Base-by-base conservation (phyloP, 2,888 invertebrate species). In the Nephrotoma guestfalica region DNA sequence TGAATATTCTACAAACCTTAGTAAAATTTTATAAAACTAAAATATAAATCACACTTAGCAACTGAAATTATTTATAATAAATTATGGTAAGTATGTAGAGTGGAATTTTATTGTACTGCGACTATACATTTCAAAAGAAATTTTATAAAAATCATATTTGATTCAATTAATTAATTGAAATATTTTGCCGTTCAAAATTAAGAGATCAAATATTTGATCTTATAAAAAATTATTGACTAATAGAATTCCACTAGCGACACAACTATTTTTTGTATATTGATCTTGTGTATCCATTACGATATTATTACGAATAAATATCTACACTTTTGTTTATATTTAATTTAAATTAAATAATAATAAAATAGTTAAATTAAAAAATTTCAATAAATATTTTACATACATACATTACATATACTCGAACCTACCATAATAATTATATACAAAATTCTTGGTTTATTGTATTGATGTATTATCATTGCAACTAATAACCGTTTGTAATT, bases 401-500 rank as follows among this genome's bases (percentile, higher is more conserved):
- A 71, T 71, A 71, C 71, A 51, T 51, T 6, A 11, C 51, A 15
- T 51, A 30, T 30, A 9, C 71, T 30, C 71, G 71, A 30, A 9
- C 71, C 71, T 71, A 9, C 71, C 71, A 71, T 11, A 71, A 71
- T 30, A 71, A 71, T 43, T 43, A 43, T 43, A 30, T 30, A 30
- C 43, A 43, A 9, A 30, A 71, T 30, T 5, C 41, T 41, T 47
- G 47, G 47, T 13, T 84, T 84, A 84, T 13, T 84, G 84, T 84
- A 84, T 84, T n/a, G 84, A 84, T 84, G 84, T 11, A 57, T 86
- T 86, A 86, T 86, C 43, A 86, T 57, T 51, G 41, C 91, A 91
- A 89, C 91, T 91, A 89, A 91, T 91, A 89, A 90, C 91, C 89
- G 89, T 87, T 86, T 87, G 86, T 86, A 88, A 87, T 83, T 87